phyloP scores from a whole-genome alignment of 2,113 vertebrate species.

The Sterrhoptilus dennistouni region DNA sequence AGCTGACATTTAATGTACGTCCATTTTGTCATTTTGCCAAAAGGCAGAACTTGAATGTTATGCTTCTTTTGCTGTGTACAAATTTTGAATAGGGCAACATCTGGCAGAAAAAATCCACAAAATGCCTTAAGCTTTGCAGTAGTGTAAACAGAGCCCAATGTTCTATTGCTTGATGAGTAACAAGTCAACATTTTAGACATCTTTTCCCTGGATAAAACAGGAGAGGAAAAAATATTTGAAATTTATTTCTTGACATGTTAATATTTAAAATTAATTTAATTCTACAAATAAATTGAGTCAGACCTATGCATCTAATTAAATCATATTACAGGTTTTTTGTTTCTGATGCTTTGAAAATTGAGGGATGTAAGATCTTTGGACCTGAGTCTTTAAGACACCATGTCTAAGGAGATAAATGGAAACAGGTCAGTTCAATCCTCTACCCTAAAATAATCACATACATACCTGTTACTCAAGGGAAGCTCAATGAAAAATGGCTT shows the following conservation, averaged over 20 bases:
- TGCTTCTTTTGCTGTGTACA: conserved; percentile 31
- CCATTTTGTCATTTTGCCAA: conserved; percentile 74
- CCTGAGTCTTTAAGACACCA: neutral
- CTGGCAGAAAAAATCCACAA: conserved; percentile 4
- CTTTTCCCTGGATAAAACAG: neutral
- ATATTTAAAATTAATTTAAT: neutral
- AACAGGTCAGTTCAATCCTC: neutral
- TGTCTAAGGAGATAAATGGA: neutral
- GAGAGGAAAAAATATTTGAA: neutral
- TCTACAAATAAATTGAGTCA: neutral
- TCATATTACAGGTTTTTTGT: neutral
- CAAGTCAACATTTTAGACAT: neutral
- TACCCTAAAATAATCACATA: neutral
- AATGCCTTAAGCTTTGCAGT: neutral
- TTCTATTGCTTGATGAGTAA: neutral
- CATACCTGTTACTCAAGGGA: neutral
- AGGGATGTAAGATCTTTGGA: neutral
- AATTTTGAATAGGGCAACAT: conserved; percentile 36
- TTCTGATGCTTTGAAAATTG: neutral
- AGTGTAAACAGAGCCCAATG: neutral
- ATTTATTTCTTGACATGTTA: neutral
- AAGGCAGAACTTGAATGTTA: conserved; percentile 16
- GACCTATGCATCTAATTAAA: neutral
- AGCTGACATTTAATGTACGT: conserved; percentile 57
- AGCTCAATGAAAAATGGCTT: neutral